Percentiles rank a stretch among this genome's conserved stretches.
These are phyloP conservation scores for Caenorhabditis sp. DNA, from an alignment of 2,888 invertebrate genomes.

Conservation along the genomic window DNA sequence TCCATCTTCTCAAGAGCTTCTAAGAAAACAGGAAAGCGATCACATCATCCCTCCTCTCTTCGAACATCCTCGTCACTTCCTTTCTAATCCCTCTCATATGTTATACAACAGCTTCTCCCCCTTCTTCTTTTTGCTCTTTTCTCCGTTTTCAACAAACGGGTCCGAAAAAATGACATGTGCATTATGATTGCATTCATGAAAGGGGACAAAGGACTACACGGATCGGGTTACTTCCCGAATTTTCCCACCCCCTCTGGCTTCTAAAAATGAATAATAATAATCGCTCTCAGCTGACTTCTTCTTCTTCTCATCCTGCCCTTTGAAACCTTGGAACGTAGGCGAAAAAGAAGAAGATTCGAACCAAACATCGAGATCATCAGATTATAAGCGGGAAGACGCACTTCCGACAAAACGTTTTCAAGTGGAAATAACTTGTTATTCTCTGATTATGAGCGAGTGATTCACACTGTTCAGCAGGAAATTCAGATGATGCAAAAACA, in stretches of 20 bases:
- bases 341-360: conserved; percentile 3
- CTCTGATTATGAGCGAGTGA: background rate
- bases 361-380: conserved; percentile 16
- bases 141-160: background rate
- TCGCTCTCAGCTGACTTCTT: conserved; percentile 27
- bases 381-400: conserved; percentile 8
- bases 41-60: background rate
- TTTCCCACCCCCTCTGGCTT: conserved; percentile 10
- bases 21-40: background rate
- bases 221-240: conserved; percentile 4
- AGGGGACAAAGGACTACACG: background rate
- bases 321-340: background rate
- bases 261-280: conserved; percentile 1
- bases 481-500: conserved; percentile 12
- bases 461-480: background rate
- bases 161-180: conserved; percentile 20
- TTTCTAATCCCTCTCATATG: conserved; percentile 1
- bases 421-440: conserved; percentile 23
- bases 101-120: conserved; percentile 2
- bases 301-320: background rate
- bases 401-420: conserved; percentile 20
- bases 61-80: background rate
- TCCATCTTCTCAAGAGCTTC: background rate
- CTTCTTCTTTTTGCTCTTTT: background rate
- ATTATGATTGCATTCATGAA: conserved; percentile 30